Evolutionary conservation across 2,113 vertebrate species (phyloP).

Genomic region (Cyanoramphus novaezelandiae): DNA sequence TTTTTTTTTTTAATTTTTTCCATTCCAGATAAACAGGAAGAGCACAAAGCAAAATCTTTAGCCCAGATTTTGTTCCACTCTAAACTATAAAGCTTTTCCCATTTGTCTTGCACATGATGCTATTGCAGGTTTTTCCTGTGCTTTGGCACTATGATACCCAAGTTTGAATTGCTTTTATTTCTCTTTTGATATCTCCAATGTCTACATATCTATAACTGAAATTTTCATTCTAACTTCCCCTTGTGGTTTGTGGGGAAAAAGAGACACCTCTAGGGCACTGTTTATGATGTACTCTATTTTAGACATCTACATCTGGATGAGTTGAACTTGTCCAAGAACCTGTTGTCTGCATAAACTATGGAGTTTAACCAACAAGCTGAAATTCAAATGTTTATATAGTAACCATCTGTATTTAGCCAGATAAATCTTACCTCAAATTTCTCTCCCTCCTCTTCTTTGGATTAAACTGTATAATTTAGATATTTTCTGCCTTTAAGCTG

Average conservation of each 20-base stretch:
- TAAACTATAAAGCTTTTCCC: neutral
- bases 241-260: neutral
- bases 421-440: neutral
- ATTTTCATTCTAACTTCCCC: neutral
- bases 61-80: neutral
- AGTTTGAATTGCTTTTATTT: neutral
- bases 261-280: neutral
- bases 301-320: neutral
- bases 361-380: neutral
- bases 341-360: neutral
- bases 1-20: neutral
- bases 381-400: neutral
- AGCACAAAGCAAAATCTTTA: neutral
- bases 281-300: neutral
- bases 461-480: neutral
- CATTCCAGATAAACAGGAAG: neutral
- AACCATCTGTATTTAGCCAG: neutral
- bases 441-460: neutral
- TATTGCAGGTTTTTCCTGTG: neutral
- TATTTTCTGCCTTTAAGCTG: neutral
- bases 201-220: neutral
- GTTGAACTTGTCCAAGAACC: neutral
- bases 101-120: neutral
- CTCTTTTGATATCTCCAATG: neutral
- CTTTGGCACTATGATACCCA: neutral